A percentile compares a stretch with the other conserved stretches of the same genome.
These are phyloP conservation scores for Nephrotoma flavescens DNA, from an alignment of 2,888 invertebrate species.

Conservation along the genomic window DNA sequence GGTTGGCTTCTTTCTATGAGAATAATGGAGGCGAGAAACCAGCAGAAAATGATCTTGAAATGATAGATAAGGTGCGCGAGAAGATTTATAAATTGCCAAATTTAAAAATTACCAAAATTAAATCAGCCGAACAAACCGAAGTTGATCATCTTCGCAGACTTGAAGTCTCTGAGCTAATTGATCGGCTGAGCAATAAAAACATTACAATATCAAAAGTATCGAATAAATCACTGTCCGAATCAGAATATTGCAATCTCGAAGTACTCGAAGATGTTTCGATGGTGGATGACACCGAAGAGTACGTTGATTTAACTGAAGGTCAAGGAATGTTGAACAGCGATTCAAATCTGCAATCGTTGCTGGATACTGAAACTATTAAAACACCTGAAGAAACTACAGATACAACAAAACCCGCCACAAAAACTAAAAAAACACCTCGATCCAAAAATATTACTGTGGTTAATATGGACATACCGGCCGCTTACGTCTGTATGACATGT, in stretches of 20 bases:
- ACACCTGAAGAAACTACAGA: neutral
- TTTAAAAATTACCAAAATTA: neutral
- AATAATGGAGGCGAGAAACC: neutral
- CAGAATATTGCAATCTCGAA: neutral
- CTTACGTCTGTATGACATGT: constrained; percentile 9
- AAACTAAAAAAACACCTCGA: neutral
- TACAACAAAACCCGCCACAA: neutral
- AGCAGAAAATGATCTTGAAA: neutral
- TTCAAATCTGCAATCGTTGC: neutral
- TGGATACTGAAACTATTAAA: neutral
- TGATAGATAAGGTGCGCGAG: neutral
- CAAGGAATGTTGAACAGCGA: neutral
- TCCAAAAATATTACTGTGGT: neutral
- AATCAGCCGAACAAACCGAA: neutral
- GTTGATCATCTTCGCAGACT: neutral
- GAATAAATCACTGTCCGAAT: neutral
- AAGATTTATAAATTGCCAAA: neutral
- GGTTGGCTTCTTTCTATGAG: neutral
- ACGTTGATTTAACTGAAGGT: neutral
- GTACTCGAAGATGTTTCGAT: neutral
- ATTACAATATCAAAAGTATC: neutral
- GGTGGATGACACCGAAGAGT: neutral
- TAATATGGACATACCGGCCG: constrained; percentile 7
- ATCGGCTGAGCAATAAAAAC: neutral
- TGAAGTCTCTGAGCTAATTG: neutral